phyloP scores from a whole-genome alignment of 2,888 invertebrate genomes.

The Drosophila acutilabella region DNA sequence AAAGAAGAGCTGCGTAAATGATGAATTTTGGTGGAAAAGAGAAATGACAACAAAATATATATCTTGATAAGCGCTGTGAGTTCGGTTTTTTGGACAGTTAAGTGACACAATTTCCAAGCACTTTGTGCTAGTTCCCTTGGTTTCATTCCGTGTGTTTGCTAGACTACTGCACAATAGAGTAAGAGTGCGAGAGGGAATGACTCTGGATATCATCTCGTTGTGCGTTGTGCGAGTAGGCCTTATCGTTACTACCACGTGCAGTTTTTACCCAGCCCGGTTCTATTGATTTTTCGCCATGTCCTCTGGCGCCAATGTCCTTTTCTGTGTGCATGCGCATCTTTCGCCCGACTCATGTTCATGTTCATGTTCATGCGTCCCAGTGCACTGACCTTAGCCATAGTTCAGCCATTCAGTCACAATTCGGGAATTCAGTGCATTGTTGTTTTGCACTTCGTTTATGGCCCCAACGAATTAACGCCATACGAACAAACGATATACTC shows the following conservation, averaged over 20 bases:
- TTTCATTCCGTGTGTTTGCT: neutral
- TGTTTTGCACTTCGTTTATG: slow-evolving; percentile 42
- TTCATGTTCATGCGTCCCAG: slow-evolving; percentile 20
- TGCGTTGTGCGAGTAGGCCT: slow-evolving; percentile 9
- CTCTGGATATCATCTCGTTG: slow-evolving; percentile 13
- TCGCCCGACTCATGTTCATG: slow-evolving; percentile 1
- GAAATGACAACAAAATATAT: slow-evolving; percentile 32
- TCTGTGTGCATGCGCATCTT: slow-evolving; percentile 57
- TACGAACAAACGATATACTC: slow-evolving; percentile 9
- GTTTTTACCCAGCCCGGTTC: slow-evolving; percentile 42
- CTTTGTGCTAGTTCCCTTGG: slow-evolving; percentile 35
- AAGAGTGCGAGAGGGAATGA: neutral
- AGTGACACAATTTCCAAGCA: slow-evolving; percentile 66
- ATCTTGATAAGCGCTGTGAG: slow-evolving; percentile 31
- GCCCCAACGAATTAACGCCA: slow-evolving; percentile 62
- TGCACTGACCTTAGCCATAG: slow-evolving; percentile 65
- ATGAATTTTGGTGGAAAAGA: slow-evolving; percentile 3
- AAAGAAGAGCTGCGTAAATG: slow-evolving; percentile 29
- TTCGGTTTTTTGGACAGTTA: slow-evolving; percentile 57
- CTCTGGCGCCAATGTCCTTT: slow-evolving; percentile 45
- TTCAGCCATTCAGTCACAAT: slow-evolving; percentile 21
- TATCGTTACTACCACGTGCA: slow-evolving; percentile 48
- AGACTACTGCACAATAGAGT: neutral
- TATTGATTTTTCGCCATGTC: slow-evolving; percentile 72
- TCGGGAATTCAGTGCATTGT: slow-evolving; percentile 24